Base-by-base conservation (phyloP, 2,797 vertebrate species). In the Coilia nasus region DNA sequence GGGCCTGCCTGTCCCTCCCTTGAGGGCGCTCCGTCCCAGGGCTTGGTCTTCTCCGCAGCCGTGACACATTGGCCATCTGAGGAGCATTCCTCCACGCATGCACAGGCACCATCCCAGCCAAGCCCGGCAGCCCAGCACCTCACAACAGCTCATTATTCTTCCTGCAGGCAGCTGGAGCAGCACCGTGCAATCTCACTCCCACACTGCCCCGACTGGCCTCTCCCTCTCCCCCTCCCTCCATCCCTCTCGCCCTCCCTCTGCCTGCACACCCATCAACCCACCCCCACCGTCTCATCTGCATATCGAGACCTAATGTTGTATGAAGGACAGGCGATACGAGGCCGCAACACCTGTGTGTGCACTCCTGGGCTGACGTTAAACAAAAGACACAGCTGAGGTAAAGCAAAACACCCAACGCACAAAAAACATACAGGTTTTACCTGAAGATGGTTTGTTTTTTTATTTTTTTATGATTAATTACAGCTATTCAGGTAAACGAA, bases 111-210 rank as follows among this genome's bases (percentile, higher is more conserved):
- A 83, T 71, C 84, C 64, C 82, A 87, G 90, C 89, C 89, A 88
- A 90, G 84, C 84, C 86, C 87, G 59, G 86, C 86, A 88, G 87
- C 88, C 89, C 86, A 85, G 86, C 89, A 90, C 89, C 87, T 91
- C 89, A 89, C 86, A 88, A 89, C 82, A 89, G 62, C 88, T 89
- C 88, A 89, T 91, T 89, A 91, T 86, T 93, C 90, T 89, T 85
- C 85, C 44, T 81, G 83, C 31, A 59, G 83, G 88, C 85, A 87
- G 85, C 88, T 89, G 85, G 90, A 91, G 89, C 84, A 89, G 88
- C 86, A 86, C 86, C 82, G 46, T 23, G 3, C 81, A 60, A 80
- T 60, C 85, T 83, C 64, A 75, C 67, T 75, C 67, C 67, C 67
- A 75, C 67, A 35, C 67, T 31, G 25, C 67, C 12, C 64, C 10